Evolutionary conservation across 1,140 invertebrate species (phyloP).

Genomic region (Sesamia nonagrioides): DNA sequence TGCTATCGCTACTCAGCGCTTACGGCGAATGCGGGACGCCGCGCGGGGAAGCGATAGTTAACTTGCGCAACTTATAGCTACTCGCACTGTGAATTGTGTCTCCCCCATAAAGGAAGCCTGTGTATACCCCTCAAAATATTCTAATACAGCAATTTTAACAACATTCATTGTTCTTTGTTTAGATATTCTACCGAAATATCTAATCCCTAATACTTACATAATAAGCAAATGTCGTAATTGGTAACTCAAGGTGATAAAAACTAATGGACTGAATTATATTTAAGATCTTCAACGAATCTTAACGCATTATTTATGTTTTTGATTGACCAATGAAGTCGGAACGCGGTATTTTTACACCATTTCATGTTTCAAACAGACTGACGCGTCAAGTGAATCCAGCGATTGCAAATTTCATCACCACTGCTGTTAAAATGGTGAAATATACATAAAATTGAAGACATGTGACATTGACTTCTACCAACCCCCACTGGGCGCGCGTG

Average conservation of each 20-base stretch:
- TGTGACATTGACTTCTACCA: too few species aligned
- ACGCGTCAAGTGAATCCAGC: too few species aligned
- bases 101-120: too few species aligned
- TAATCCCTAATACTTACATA: not conserved
- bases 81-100: too few species aligned
- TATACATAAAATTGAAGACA: too few species aligned
- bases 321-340: not conserved
- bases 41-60: too few species aligned
- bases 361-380: not conserved
- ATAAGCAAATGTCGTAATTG: constrained; percentile 22
- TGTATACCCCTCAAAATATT: not conserved
- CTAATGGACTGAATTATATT: constrained; percentile 63
- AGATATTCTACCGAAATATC: not conserved
- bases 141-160: not conserved
- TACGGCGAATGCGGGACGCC: too few species aligned
- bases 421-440: too few species aligned
- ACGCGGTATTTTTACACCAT: constrained; percentile 17
- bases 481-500: too few species aligned
- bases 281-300: constrained; percentile 71
- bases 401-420: too few species aligned
- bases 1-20: too few species aligned
- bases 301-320: constrained; percentile 6
- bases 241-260: constrained; percentile 38
- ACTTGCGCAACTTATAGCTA: too few species aligned
- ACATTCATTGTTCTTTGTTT: not conserved